A percentile compares a stretch with the other conserved stretches of the same genome.
phyloP scores from a whole-genome alignment of 2,888 invertebrate species.

The Tipula vernalis region DNA sequence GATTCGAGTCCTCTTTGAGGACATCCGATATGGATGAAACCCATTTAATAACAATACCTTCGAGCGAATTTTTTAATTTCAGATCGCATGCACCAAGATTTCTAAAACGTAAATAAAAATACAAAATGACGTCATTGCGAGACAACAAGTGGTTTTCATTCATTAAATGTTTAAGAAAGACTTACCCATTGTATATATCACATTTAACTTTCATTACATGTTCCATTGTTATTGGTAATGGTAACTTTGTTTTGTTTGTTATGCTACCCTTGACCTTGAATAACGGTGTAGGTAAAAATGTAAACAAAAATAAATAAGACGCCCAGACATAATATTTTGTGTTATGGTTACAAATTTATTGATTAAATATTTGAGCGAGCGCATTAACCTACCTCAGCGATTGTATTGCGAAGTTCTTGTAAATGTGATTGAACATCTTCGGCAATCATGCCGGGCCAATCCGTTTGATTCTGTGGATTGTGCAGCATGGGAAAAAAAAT shows the following conservation, averaged over 20 bases:
- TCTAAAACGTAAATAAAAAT: constrained; percentile 18
- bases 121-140: neutral
- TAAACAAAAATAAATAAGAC: neutral
- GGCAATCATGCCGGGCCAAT: constrained; percentile 61
- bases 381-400: constrained; percentile 49
- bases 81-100: constrained; percentile 47
- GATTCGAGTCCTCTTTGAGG: constrained; percentile 49
- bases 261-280: constrained; percentile 49
- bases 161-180: neutral
- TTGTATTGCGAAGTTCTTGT: constrained; percentile 51
- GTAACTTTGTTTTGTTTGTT: constrained; percentile 71
- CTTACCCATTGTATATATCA: constrained; percentile 28
- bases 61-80: constrained; percentile 65
- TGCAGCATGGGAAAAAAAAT: constrained; percentile 60
- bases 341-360: neutral
- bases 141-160: neutral
- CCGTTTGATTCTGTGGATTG: constrained; percentile 53
- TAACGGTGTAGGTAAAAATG: too few species aligned
- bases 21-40: constrained; percentile 65
- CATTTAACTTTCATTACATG: constrained; percentile 49
- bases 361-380: neutral
- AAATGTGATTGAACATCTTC: constrained; percentile 60
- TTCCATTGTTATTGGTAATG: constrained; percentile 69
- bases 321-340: neutral
- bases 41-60: constrained; percentile 82